Evolutionary conservation across 2,797 vertebrate genomes (phyloP), one percentile per base, ranked within the genome.

Genomic region (Discoglossus pictus): DNA sequence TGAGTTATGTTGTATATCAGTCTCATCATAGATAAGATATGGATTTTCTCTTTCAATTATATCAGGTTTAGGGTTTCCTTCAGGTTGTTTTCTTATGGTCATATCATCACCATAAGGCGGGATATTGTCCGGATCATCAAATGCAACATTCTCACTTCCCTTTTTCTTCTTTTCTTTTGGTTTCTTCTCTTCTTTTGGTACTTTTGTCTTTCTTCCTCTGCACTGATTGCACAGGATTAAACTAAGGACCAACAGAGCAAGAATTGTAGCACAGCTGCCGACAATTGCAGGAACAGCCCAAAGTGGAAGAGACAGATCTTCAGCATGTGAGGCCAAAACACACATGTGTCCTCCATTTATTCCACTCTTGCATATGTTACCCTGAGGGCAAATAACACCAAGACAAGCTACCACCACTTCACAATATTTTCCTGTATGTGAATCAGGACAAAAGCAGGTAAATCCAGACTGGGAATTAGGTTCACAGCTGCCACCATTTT

Each of bases 21-120:
- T 97, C 81, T 99, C 97, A 0, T 98, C 97, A 0, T 96, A 98
- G 78, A 99, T 98, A 50, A 99, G 90, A 72, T 99, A 99, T 0
- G 97, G 97, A 73, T 98, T 98, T 79, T 99, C 97, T 71, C 97
- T 83, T 81, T 99, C 97, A 0, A 99, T 99, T 75, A 99, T 98
- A 35, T 99, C 97, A 0, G 97, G 97, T 43, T 99, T 99, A 0
- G 97, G 97, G 80, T 98, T 98, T 7, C 97, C 97, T 66, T 99
- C 96, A 0, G 96, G 96, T 78, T 98, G 97, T 72, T 99, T 99
- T 51, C 97, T 83, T 51, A 99, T 94, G 0, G 95, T 93, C 94
- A 98, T 92, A 78, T 98, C 95, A 3, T 98, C 96, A 0, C 93
- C 93, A 0, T 97, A 98, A 0, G 96, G 95, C 0, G 94, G 95